Conservation (phyloP, 2,113 vertebrate species). For the Gymnorhina tibicen region DNA sequence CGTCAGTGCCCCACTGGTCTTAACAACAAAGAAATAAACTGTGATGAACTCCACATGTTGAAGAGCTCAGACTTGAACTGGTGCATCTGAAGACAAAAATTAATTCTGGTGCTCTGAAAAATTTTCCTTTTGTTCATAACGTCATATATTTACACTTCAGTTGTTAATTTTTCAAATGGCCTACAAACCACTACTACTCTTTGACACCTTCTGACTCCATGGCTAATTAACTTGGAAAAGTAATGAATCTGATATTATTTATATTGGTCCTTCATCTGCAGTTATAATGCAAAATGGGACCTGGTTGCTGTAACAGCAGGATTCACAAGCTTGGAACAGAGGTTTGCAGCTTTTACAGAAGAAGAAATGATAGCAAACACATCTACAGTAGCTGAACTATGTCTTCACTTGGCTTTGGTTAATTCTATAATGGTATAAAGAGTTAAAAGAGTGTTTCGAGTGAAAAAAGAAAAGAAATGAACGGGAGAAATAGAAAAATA, state of each 20-base stretch:
- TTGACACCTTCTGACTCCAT: neutral
- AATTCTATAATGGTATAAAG: neutral
- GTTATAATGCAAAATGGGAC: neutral
- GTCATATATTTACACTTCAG: neutral
- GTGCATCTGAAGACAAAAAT: neutral
- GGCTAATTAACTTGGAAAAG: neutral
- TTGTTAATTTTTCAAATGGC: neutral
- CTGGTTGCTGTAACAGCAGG: neutral
- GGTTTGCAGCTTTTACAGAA: neutral
- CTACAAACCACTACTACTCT: neutral
- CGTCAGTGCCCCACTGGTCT: neutral
- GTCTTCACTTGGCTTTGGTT: neutral
- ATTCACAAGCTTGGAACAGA: neutral
- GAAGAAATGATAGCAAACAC: neutral
- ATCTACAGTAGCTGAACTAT: neutral
- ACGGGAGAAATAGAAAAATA: neutral
- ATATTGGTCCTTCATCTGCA: neutral
- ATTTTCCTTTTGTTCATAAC: neutral
- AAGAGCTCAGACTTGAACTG: neutral
- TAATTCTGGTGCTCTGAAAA: neutral
- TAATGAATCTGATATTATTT: neutral
- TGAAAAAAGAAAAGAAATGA: neutral
- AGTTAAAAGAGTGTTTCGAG: neutral
- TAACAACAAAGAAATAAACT: neutral
- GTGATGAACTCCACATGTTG: neutral